These are phyloP conservation scores for Excalfactoria chinensis DNA, from an alignment of 2,113 vertebrate species.

Conservation along the genomic window DNA sequence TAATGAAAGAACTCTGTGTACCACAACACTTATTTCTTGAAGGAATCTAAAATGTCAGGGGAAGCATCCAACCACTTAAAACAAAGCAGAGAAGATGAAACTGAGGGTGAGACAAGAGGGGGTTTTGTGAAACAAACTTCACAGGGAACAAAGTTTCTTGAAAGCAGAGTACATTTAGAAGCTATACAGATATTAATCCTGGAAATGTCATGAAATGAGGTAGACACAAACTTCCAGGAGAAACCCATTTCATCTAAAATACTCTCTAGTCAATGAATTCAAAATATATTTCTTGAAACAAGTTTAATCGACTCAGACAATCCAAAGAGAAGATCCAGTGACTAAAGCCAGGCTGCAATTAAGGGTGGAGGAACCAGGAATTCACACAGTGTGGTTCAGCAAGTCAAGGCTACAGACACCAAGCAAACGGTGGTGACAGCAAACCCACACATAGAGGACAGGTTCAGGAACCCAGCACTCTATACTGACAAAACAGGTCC, in stretches of 20 bases:
- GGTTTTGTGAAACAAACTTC: not conserved
- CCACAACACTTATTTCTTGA: not conserved
- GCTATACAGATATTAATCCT: not conserved
- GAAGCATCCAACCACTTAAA: not conserved
- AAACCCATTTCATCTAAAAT: not conserved
- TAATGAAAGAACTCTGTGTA: not conserved
- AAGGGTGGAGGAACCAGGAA: not conserved
- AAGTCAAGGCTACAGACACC: not conserved
- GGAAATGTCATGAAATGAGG: not conserved
- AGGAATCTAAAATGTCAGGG: not conserved
- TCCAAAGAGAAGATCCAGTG: not conserved
- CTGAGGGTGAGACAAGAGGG: not conserved
- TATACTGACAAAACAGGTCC: not conserved
- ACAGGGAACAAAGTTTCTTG: not conserved
- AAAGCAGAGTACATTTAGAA: not conserved
- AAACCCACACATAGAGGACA: rapidly evolving
- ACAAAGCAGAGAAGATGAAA: not conserved
- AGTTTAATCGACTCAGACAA: not conserved
- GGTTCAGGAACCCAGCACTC: not conserved
- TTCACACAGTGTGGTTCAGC: not conserved
- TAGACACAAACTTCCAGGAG: not conserved
- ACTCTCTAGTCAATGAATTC: not conserved
- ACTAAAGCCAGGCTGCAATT: not conserved
- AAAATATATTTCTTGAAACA: not conserved
- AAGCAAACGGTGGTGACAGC: not conserved